Base-by-base conservation (phyloP, 2,888 invertebrate genomes). In the Ennomos fuscantarius region DNA sequence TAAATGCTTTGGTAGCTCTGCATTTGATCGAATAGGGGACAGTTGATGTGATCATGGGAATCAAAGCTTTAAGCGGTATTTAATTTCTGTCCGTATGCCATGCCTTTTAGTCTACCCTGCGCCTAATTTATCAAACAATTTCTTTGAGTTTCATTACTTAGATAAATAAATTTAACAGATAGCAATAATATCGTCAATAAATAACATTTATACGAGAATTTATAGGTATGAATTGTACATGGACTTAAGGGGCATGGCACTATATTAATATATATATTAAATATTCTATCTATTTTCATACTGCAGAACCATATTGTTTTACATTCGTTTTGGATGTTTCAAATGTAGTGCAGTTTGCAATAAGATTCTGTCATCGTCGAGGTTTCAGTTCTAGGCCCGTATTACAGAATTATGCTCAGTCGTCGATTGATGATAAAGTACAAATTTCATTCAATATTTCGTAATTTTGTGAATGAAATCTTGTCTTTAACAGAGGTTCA, bases 1-100 rank as follows among this genome's bases (percentile, higher is more conserved):
- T 86, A 86, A 84, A 84, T 71, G 91, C 91, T 91, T 91, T 78
- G 76, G 84, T 90, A 89, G 89, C 70, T 82, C 79, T 82, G 78
- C 82, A 79, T 77, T 80, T 68, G 77, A 72, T 79, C 74, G 70
- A 76, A 75, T 76, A 55, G 85, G 86, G 89, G 84, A 74, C 76
- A 73, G 81, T 83, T 81, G 79, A 79, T 79, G 86, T 89, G 89
- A 89, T 90, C 79, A 82, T 82, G 84, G 89, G 83, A 92, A 91
- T 92, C 91, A 92, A 91, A 92, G 91, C 91, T 92, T 92, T 92
- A 92, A 92, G 78, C 82, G 74, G 79, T 77, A 70, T 86, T 89
- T 89, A 79, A 79, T 79, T 89, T 87, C 79, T 82, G 82, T 81
- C 82, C 77, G 70, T 72, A 69, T 73, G 67, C 76, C 73, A 77